Evolutionary conservation across 1,140 invertebrate genomes (phyloP), one percentile per base, ranked within the genome.

Genomic region (Zaprionus gabonicus): DNA sequence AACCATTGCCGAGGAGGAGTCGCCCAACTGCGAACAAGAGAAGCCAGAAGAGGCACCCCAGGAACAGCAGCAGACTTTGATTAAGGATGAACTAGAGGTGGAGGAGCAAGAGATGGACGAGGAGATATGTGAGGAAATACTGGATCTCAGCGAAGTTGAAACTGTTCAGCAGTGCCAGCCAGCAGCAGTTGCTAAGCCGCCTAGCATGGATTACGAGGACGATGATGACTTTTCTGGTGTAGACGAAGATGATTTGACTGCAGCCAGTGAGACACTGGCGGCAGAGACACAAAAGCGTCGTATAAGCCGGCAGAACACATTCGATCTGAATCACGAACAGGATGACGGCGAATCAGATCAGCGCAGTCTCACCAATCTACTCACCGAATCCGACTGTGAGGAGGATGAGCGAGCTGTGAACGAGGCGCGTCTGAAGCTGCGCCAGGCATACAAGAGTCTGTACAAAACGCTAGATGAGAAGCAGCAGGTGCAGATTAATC

Each of bases 51-150:
- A 51, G 5, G 27, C 36, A 44, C 20, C 41, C 2, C 23, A 56
- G 3, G 12, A 55, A 25, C 23, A 66, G 12, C 62, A 53, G 15
- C 67, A 71, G 38, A 41, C 15, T 6, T n/a, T 41, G 15, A 41
- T 41, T 41, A 41, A n/a, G 38, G 13, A 31, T 55, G 1, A 46
- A n/a, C 25, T 53, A 5, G 62, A 34, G 3, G 75, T 79, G 34
- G 71, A 79, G 20, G 17, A 44, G 3, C 31, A 66, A 4, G 55
- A 49, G 1, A 58, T 56, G 20, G 84, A 87, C n/a, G 90, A 92
- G 36, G 91, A 92, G 27, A 92, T 92, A 23, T 90, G 91, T 68
- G 91, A 92, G 28, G 91, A 92, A 73, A 92, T 92, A 15, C 25
- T 87, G 3, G 83, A 91, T 23, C 38, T 87, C 0, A 75, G 71